phyloP scores from a whole-genome alignment of 2,113 vertebrate genomes.

The Anhinga rufa region DNA sequence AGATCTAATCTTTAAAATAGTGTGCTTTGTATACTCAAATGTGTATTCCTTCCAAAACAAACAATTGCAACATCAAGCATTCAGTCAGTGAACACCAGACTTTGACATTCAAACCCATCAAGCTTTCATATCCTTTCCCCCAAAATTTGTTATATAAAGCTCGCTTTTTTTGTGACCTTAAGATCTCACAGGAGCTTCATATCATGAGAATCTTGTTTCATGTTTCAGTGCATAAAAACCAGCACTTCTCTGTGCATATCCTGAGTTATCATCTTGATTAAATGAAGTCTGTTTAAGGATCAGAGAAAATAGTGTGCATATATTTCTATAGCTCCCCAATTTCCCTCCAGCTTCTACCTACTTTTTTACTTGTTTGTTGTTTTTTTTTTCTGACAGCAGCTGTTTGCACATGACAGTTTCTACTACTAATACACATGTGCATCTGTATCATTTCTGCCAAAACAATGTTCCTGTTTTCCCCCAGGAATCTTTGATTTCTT shows the following conservation, averaged over 20 bases:
- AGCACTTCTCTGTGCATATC: background rate
- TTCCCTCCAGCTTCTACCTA: background rate
- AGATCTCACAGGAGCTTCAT: background rate
- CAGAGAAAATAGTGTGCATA: background rate
- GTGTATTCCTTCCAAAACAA: constrained; percentile 62
- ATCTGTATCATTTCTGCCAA: background rate
- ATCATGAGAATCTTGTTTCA: background rate
- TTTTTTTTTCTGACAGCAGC: background rate
- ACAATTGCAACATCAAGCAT: constrained; percentile 64
- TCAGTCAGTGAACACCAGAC: constrained; percentile 50
- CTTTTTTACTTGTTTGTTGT: background rate
- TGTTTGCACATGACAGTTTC: background rate
- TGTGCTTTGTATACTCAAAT: constrained; percentile 20
- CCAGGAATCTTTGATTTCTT: background rate
- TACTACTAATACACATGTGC: background rate
- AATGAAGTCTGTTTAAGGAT: background rate
- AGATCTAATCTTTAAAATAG: constrained; percentile 52
- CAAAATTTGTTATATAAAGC: background rate
- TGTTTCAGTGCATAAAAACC: background rate
- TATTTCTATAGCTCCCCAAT: background rate
- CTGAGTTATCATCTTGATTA: background rate
- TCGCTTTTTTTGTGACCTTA: background rate
- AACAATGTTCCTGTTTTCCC: background rate
- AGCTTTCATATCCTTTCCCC: background rate
- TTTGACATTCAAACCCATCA: constrained; percentile 53